phyloP scores from a whole-genome alignment of 2,113 vertebrate species.

The Albula goreensis region DNA sequence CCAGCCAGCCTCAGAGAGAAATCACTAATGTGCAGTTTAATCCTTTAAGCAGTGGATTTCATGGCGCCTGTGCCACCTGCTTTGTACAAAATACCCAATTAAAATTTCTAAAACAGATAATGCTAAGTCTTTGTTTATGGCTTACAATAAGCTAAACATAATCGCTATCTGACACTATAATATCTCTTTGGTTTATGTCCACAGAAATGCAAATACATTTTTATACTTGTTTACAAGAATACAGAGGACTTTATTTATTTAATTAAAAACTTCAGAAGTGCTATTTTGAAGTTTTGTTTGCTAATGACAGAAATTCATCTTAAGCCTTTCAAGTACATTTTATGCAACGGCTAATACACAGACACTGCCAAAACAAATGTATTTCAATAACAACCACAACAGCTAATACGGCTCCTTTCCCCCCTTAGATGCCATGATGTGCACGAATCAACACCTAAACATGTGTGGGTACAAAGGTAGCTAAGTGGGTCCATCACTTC shows the following conservation, averaged over 20 bases:
- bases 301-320: neutral
- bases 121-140: slow-evolving; percentile 19
- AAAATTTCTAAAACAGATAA: slow-evolving; percentile 21
- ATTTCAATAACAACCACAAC: neutral
- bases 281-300: neutral
- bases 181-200: neutral
- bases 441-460: too few relatives aligned
- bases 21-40: neutral
- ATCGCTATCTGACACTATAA: slow-evolving; percentile 21
- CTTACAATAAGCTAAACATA: slow-evolving; percentile 11
- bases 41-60: slow-evolving; percentile 12
- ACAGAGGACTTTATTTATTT: neutral
- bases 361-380: neutral
- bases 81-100: slow-evolving; percentile 27
- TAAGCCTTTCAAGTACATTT: neutral
- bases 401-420: too few relatives aligned
- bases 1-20: neutral
- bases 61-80: neutral
- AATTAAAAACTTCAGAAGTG: neutral
- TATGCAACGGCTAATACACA: neutral
- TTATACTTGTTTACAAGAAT: neutral
- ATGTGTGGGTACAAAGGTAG: too few relatives aligned
- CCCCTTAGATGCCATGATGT: too few relatives aligned
- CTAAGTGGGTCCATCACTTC: too few relatives aligned
- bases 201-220: slow-evolving; percentile 9